A percentile compares a stretch with the other conserved stretches of the same genome.
Evolutionary conservation across 2,888 invertebrate species (phyloP).

Genomic region (Mongoloraphidia duomilia): DNA sequence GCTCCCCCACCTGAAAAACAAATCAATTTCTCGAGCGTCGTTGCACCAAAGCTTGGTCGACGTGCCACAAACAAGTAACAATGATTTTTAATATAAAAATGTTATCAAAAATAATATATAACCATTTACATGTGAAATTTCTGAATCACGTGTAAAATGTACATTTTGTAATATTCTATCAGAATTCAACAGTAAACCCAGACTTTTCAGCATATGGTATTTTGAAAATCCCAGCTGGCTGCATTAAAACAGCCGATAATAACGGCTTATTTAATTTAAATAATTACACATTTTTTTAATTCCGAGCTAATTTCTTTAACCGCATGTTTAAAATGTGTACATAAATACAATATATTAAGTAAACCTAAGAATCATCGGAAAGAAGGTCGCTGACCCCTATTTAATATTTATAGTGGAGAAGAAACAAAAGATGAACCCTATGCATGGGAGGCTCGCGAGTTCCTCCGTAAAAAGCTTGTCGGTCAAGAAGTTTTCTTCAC

Average conservation of each 20-base stretch:
- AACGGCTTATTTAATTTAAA: too few relatives aligned
- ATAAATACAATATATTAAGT: too few relatives aligned
- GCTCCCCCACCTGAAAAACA: conserved; percentile 88
- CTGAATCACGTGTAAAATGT: not conserved
- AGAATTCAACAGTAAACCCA: too few relatives aligned
- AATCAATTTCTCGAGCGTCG: conserved; percentile 78
- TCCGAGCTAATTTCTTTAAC: too few relatives aligned
- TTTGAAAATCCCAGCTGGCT: too few relatives aligned
- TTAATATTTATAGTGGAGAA: conserved; percentile 33
- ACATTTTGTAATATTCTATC: not conserved
- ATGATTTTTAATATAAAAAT: conserved; percentile 1
- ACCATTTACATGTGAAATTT: not conserved
- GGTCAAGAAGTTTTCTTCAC: conserved; percentile 81
- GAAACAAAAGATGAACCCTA: conserved; percentile 81
- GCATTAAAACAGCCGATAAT: too few relatives aligned
- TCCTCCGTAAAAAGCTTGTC: conserved; percentile 78
- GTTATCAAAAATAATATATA: too few relatives aligned
- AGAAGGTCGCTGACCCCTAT: not conserved
- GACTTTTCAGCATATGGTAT: too few relatives aligned
- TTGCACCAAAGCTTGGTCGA: conserved; percentile 81
- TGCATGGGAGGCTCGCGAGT: conserved; percentile 97
- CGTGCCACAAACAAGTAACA: conserved; percentile 43
- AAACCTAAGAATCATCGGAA: too few relatives aligned
- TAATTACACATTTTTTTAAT: too few relatives aligned
- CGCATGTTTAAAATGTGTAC: too few relatives aligned